These are phyloP conservation scores for Amphiprion clarkii DNA, from an alignment of 2,797 vertebrate species.

Conservation along the genomic window DNA sequence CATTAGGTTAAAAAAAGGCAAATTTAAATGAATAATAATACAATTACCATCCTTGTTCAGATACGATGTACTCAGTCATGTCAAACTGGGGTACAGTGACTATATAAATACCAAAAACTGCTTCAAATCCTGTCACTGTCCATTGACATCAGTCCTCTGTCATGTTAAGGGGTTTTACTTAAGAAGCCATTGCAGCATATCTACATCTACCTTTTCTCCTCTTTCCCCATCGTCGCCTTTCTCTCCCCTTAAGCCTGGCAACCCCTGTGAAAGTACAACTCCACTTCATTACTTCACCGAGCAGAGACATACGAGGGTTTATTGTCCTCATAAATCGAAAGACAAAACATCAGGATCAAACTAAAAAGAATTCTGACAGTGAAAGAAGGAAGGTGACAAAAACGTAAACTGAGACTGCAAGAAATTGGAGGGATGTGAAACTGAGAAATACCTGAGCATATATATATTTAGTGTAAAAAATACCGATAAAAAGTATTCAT, in stretches of 20 bases:
- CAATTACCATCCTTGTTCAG: background rate
- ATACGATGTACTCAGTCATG: background rate
- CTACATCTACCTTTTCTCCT: constrained; percentile 98
- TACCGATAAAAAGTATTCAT: no score
- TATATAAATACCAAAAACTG: background rate
- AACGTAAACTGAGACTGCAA: constrained; percentile 6
- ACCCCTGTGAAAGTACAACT: constrained; percentile 94
- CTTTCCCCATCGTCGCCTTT: constrained; percentile 98
- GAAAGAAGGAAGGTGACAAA: background rate
- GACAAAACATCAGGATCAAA: constrained; percentile 4
- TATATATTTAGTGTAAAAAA: no score
- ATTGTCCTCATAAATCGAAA: constrained; percentile 1
- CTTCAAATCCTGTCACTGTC: constrained; percentile 69
- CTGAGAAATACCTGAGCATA: background rate
- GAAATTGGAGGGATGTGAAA: constrained; percentile 8
- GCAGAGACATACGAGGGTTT: constrained; percentile 13
- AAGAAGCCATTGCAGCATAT: constrained; percentile 53
- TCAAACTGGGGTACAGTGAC: background rate
- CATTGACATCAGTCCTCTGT: constrained; percentile 87
- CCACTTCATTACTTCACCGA: constrained; percentile 64
- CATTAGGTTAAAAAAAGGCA: background rate
- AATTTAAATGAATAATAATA: background rate
- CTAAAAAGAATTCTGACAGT: background rate
- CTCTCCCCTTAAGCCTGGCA: constrained; percentile 96
- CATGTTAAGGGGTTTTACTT: constrained; percentile 47